A percentile compares a stretch with the other conserved stretches of the same genome.
These are phyloP conservation scores for Basileuterus tristriatus DNA, from an alignment of 2,797 vertebrate genomes.

Conservation along the genomic window DNA sequence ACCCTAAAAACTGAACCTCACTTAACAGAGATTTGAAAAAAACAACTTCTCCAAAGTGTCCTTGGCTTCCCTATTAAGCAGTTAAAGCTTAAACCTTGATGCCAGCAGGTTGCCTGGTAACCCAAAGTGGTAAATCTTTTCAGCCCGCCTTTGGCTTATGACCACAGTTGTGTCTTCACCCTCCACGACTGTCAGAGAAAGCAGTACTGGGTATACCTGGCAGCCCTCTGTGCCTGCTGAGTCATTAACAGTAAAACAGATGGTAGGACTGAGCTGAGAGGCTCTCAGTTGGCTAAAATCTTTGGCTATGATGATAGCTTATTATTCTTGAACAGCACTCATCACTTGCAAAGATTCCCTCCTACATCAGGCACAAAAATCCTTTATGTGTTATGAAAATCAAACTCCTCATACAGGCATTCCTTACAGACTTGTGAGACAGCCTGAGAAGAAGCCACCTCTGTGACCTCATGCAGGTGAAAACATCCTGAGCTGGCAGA, in stretches of 20 bases:
- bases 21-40: not conserved
- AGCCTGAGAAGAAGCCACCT: not conserved
- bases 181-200: not conserved
- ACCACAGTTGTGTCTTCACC: not conserved
- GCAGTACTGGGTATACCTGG: not conserved
- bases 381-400: not conserved
- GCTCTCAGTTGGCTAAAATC: not conserved
- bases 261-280: not conserved
- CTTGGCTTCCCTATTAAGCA: not conserved
- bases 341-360: not conserved
- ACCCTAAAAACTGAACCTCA: not conserved
- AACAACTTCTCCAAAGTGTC: not conserved
- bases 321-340: not conserved
- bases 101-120: not conserved
- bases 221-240: not conserved
- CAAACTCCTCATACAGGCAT: not conserved
- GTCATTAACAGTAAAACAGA: not conserved
- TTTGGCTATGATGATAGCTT: not conserved
- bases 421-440: not conserved
- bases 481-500: not conserved
- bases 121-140: not conserved
- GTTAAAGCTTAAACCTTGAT: not conserved
- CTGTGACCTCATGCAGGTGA: not conserved
- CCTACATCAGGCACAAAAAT: not conserved
- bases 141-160: not conserved